Evolutionary conservation across 1,140 invertebrate genomes (phyloP), one percentile per base, ranked within the genome.

Genomic region (Physella acuta): DNA sequence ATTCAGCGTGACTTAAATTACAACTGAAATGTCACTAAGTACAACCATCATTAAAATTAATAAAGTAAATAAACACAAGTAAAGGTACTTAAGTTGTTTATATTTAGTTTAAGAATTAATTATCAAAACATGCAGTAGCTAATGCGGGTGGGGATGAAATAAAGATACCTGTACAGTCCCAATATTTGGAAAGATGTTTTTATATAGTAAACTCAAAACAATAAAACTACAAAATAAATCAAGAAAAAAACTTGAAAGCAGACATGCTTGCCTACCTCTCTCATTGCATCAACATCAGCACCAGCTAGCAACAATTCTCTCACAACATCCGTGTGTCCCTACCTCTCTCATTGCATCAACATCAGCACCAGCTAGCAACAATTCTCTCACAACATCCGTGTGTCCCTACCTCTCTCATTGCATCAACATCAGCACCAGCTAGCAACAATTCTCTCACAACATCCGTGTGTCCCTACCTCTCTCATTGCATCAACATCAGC

Each of bases 271-370:
- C 67, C 64, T 61, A 84, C 84, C 76, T 85, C 83, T 78, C 84
- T 78, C 8, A 78, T 68, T 14, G 81, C 76, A 77, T 85, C 84
- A 37, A 84, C 74, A 11, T 82, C 78, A 49, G 83, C 82, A 51
- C 79, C 79, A 65, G 75, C 71, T 36, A 76, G 71, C 30, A 84
- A 56, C 44, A 86, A 68, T 71, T 81, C 79, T 71, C 75, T 78
- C 11, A 80, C 81, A 58, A 81, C 74, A 16, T 75, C 68, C 17
- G 79, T 72, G 72, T 86, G 83, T 26, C 85, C 67, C 64, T 61
- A 84, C 84, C 76, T 85, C 83, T 78, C 84, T 78, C 8, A 78
- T 68, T 14, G 81, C 76, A 77, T 85, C 84, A 37, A 84, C 74
- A 11, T 82, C 78, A 49, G 83, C 82, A 51, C 79, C 79, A 65